phyloP scores from a whole-genome alignment of 2,888 invertebrate species.

The Leucania comma region DNA sequence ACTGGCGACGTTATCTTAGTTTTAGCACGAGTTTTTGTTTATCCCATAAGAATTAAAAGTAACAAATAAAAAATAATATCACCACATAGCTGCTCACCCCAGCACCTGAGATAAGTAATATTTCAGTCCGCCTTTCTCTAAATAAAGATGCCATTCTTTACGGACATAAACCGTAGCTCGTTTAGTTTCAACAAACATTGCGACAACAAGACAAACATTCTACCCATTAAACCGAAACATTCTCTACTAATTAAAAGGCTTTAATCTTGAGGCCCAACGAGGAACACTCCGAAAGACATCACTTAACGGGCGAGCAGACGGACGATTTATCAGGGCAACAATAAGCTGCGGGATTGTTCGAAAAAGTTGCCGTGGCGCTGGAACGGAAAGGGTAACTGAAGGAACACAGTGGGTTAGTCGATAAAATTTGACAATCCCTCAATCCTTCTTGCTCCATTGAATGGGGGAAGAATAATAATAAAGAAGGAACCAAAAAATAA shows the following conservation, averaged over 20 bases:
- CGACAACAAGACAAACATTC: slow-evolving; percentile 57
- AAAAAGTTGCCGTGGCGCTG: too few relatives aligned
- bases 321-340: slow-evolving; percentile 10
- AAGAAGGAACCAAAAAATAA: neutral
- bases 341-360: neutral
- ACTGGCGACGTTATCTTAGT: too few relatives aligned
- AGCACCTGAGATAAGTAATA: neutral
- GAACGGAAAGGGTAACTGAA: too few relatives aligned
- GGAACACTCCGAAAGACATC: slow-evolving; percentile 44
- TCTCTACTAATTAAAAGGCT: slow-evolving; percentile 62
- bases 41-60: neutral
- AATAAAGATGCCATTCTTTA: slow-evolving; percentile 30
- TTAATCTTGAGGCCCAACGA: slow-evolving; percentile 45
- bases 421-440: too few relatives aligned
- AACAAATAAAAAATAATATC: too few relatives aligned
- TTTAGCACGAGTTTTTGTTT: too few relatives aligned
- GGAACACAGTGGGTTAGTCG: too few relatives aligned
- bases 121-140: neutral
- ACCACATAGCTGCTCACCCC: too few relatives aligned
- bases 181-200: slow-evolving; percentile 39
- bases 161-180: slow-evolving; percentile 27
- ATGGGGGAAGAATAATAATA: too few relatives aligned
- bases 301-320: slow-evolving; percentile 25
- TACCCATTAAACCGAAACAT: slow-evolving; percentile 54
- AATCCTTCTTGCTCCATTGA: too few relatives aligned